A percentile compares a stretch with the other conserved stretches of the same genome.
These are phyloP conservation scores for Cephus nigrinus DNA, from an alignment of 2,888 invertebrate genomes.

Conservation along the genomic window DNA sequence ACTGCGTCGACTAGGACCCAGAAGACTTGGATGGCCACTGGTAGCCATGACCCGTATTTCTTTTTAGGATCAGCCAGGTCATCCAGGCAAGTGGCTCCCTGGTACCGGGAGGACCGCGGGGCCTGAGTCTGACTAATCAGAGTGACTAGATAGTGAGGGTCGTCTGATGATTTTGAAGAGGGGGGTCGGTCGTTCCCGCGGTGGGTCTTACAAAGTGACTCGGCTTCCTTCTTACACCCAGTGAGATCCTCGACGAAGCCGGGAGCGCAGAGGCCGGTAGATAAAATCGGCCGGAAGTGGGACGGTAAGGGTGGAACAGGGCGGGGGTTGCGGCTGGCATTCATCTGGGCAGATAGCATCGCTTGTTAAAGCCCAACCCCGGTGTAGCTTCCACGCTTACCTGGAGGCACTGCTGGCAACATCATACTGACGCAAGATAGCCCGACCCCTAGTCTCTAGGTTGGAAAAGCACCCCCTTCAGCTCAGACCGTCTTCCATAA, in stretches of 20 bases:
- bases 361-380: slow-evolving; percentile 58
- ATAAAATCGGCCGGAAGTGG: slow-evolving; percentile 43
- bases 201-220: background rate
- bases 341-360: slow-evolving; percentile 64
- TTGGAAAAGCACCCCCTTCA: slow-evolving; percentile 26
- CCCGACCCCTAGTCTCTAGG: slow-evolving; percentile 33
- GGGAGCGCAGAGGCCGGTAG: slow-evolving; percentile 29
- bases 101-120: too few relatives aligned
- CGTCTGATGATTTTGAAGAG: too few relatives aligned
- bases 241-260: background rate
- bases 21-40: too few relatives aligned
- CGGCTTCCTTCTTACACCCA: background rate
- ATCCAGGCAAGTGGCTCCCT: too few relatives aligned
- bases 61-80: too few relatives aligned
- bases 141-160: too few relatives aligned
- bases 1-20: too few relatives aligned
- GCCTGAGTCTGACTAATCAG: too few relatives aligned
- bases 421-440: slow-evolving; percentile 57
- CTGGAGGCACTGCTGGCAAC: slow-evolving; percentile 44
- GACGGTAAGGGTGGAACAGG: slow-evolving; percentile 32
- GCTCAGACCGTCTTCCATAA: slow-evolving; percentile 21
- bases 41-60: too few relatives aligned
- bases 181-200: background rate
- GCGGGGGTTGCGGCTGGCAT: slow-evolving; percentile 50
- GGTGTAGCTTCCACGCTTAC: slow-evolving; percentile 41